Evolutionary conservation across 2,797 vertebrate genomes (phyloP).

Genomic region (Leucoraja ocellata): DNA sequence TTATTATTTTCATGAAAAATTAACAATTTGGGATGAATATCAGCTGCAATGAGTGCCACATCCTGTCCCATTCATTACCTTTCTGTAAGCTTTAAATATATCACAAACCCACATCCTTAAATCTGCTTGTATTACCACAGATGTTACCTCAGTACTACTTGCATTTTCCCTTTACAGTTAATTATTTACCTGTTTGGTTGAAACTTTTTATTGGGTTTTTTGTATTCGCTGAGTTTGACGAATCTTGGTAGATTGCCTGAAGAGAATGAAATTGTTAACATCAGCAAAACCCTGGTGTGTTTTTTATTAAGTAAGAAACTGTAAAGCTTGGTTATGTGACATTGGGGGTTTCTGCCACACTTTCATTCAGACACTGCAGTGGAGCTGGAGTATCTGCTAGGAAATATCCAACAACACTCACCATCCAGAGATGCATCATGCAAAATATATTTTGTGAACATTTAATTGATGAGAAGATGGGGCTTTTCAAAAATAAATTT

Average conservation of each 20-base stretch:
- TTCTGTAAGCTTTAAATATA: too few species aligned
- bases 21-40: too few species aligned
- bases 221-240: not conserved
- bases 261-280: constrained; percentile 2
- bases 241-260: not conserved
- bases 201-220: not conserved
- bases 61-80: too few species aligned
- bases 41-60: too few species aligned
- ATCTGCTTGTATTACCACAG: not conserved
- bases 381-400: not conserved
- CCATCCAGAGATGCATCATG: not conserved
- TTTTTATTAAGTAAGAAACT: not conserved
- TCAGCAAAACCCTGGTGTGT: not conserved
- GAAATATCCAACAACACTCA: not conserved
- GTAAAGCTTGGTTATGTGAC: not conserved
- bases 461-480: not conserved
- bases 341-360: not conserved
- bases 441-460: not conserved
- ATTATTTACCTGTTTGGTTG: constrained; percentile 20
- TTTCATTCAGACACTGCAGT: not conserved
- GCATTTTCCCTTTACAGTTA: not conserved
- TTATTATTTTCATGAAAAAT: too few species aligned
- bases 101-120: too few species aligned
- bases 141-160: not conserved
- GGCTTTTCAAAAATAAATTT: not conserved